Base-by-base conservation (phyloP, 2,797 vertebrate species). In the Oreonectes daqikongensis region DNA sequence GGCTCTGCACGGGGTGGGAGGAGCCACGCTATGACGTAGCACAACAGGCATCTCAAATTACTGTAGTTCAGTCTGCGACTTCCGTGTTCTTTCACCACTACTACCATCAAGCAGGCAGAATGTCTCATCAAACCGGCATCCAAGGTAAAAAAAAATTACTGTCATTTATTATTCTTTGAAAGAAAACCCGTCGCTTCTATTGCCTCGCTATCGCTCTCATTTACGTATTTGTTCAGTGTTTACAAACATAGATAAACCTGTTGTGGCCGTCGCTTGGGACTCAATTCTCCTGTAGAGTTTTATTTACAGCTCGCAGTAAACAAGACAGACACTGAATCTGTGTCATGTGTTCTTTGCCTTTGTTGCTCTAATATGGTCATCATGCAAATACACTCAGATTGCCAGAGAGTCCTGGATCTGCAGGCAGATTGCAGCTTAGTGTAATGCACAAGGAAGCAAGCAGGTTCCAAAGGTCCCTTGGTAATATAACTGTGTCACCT, bases 51-150 rank as follows among this genome's bases (percentile, higher is more conserved):
- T 53, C 69, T 59, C 72, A 48, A 52, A 61, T 77, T 35, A 40
- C 77, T 81, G 84, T 81, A 77, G 79, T 82, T 79, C 77, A 12
- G 44, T 72, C 72, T 63, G 12, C 61, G n/a, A 74, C 80, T 86
- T 85, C 86, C 86, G 84, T 73, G 66, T 86, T 83, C 69, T 67
- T 69, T 63, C 72, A 81, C 32, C 32, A 32, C 72, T 75, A 53
- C 66, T 42, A 42, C 67, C 67, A 24, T 70, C 67, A 40, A 84
- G 52, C 57, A 72, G 28, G 81, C 80, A 86, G 66, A 85, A 95
- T 95, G 94, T 95, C 94, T 85, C 94, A 95, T 86, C 94, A 95
- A 86, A 95, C 94, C 81, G 94, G 94, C 79, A 95, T 95, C 84
- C 93, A 94, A 93, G 94, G 92, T 94, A 92, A 80, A 78, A 24